Evolutionary conservation across 2,888 invertebrate species (phyloP).

Genomic region (Sialis fuliginosa): DNA sequence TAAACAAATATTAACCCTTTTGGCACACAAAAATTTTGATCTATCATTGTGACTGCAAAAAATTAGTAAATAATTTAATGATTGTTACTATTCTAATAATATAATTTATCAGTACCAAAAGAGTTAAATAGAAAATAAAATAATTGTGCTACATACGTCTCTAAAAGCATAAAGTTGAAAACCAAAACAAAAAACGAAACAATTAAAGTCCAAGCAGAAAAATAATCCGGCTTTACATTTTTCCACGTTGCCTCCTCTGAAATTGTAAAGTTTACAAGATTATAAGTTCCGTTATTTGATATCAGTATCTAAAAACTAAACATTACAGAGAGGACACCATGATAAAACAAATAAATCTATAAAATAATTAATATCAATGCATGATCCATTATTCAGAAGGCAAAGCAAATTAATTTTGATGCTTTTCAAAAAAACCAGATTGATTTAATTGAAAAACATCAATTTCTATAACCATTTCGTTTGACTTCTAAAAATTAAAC

Average conservation of each 20-base stretch:
- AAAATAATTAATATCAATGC: neutral
- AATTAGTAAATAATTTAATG: neutral
- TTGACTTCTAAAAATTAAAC: too few species aligned
- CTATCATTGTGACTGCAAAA: neutral
- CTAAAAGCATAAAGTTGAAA: constrained; percentile 74
- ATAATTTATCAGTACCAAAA: neutral
- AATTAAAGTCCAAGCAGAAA: constrained; percentile 62
- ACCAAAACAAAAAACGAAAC: constrained; percentile 68
- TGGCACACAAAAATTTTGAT: neutral
- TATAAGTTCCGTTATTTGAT: too few species aligned
- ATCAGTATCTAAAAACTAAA: constrained; percentile 3
- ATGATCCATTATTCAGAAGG: constrained; percentile 1
- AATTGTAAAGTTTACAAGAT: constrained; percentile 10
- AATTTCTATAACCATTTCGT: too few species aligned
- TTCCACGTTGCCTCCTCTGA: constrained; percentile 58
- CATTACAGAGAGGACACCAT: neutral
- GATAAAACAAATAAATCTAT: neutral
- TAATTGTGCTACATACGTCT: constrained; percentile 37
- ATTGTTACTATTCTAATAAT: neutral
- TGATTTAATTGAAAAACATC: neutral
- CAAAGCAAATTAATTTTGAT: constrained; percentile 2
- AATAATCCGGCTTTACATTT: constrained; percentile 49
- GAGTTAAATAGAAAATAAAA: neutral
- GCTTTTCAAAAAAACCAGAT: constrained; percentile 2
- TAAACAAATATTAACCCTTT: neutral